Evolutionary conservation across 1,140 invertebrate genomes (phyloP).

Genomic region (Sipha flava): DNA sequence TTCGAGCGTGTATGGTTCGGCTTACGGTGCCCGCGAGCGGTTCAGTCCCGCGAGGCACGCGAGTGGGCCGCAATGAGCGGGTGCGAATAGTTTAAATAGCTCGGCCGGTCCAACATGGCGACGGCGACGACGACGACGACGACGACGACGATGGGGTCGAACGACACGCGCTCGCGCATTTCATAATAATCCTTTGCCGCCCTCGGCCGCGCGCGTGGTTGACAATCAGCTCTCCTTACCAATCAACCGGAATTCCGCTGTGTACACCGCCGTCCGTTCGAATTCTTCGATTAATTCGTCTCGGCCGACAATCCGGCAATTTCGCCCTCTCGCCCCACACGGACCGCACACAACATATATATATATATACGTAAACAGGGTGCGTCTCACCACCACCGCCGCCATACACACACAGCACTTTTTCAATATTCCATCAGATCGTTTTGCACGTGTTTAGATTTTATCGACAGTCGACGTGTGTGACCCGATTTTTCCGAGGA

Average conservation of each 20-base stretch:
- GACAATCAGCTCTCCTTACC: background rate
- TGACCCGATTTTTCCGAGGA: too few species aligned
- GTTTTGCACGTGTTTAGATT: too few species aligned
- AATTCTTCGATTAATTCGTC: slow-evolving; percentile 12
- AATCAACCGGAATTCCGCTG: background rate
- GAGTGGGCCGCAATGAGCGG: background rate
- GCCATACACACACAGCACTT: too few species aligned
- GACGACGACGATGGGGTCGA: background rate
- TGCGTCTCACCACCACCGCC: too few species aligned
- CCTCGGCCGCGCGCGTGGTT: background rate
- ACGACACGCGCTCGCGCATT: too few species aligned
- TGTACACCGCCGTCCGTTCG: background rate
- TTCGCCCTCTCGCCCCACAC: background rate
- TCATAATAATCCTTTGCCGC: background rate
- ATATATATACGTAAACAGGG: too few species aligned
- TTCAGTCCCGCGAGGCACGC: background rate
- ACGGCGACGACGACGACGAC: background rate
- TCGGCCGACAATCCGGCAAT: background rate
- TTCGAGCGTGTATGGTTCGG: background rate
- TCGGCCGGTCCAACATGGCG: slow-evolving; percentile 30
- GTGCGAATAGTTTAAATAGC: slow-evolving; percentile 37
- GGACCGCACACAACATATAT: too few species aligned
- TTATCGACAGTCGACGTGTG: too few species aligned
- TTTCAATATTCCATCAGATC: too few species aligned
- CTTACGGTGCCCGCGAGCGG: background rate